Evolutionary conservation across 1,140 invertebrate species (phyloP).

Genomic region (Lycorma delicatula): DNA sequence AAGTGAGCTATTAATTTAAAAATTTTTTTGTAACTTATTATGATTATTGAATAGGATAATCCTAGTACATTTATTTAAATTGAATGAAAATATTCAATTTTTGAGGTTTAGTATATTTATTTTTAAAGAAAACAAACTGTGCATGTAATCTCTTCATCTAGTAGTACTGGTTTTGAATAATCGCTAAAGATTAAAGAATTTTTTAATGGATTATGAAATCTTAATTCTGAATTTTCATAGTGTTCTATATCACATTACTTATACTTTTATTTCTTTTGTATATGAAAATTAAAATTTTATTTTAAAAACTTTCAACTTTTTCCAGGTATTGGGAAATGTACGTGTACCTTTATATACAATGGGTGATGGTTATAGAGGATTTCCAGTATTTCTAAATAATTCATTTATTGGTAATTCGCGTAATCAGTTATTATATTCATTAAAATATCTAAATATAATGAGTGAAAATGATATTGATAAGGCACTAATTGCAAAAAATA

Average conservation of each 20-base stretch:
- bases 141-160: too few relatives aligned
- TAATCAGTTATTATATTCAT: constrained; percentile 37
- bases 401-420: constrained; percentile 43
- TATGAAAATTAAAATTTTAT: not conserved
- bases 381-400: constrained; percentile 45
- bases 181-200: too few relatives aligned
- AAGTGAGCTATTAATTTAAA: too few relatives aligned
- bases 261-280: constrained; percentile 13
- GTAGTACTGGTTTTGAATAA: too few relatives aligned
- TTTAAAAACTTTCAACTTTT: constrained; percentile 28
- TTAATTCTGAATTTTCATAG: constrained; percentile 18
- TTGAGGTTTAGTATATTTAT: too few relatives aligned
- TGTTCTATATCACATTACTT: not conserved
- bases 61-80: too few relatives aligned
- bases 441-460: constrained; percentile 27
- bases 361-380: constrained; percentile 42
- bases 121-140: too few relatives aligned
- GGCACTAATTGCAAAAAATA: constrained; percentile 20
- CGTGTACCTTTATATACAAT: constrained; percentile 46
- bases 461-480: constrained; percentile 26
- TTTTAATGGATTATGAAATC: constrained; percentile 5
- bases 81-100: too few relatives aligned
- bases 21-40: too few relatives aligned
- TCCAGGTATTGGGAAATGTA: constrained; percentile 39
- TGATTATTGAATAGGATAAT: too few relatives aligned